Conservation (phyloP, 1,140 invertebrate genomes). For the Saccostrea cuccullata region DNA sequence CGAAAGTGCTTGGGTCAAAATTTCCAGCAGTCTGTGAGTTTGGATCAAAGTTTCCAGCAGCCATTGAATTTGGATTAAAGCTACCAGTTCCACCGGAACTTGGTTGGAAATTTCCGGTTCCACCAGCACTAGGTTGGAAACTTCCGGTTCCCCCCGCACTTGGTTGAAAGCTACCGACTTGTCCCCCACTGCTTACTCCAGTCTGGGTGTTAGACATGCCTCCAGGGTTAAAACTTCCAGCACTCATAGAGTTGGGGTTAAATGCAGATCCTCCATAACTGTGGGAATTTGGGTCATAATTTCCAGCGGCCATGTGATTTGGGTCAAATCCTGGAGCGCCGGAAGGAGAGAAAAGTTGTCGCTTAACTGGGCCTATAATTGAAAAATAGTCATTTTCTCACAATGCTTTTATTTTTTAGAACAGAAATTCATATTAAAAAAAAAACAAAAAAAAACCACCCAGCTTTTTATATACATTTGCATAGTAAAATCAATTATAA, state of each 20-base stretch:
- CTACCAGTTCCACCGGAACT: conserved; percentile 2
- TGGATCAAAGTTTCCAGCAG: conserved; percentile 46
- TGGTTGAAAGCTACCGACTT: conserved; percentile 1
- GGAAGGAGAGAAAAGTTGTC: conserved; percentile 30
- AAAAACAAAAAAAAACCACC: no score
- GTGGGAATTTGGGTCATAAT: conserved; percentile 44
- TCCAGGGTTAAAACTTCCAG: conserved; percentile 46
- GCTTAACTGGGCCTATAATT: conserved; percentile 6
- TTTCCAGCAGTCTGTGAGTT: conserved; percentile 43
- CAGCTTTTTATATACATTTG: no score
- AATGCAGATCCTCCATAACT: conserved; percentile 32
- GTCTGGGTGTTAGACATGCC: background rate
- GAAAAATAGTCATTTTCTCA: no score
- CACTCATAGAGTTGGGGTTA: conserved; percentile 40
- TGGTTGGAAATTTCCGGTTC: conserved; percentile 38
- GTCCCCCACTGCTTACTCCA: background rate
- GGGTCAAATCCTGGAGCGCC: conserved; percentile 44
- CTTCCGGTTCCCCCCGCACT: background rate
- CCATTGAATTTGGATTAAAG: conserved; percentile 34
- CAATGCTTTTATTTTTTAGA: no score
- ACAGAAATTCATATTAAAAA: no score
- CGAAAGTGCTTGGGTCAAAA: conserved; percentile 46
- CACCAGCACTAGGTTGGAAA: conserved; percentile 25
- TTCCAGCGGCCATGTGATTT: conserved; percentile 42
- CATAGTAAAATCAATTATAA: no score